Evolutionary conservation across 1,140 invertebrate species (phyloP).

Genomic region (Frieseomelitta varia): DNA sequence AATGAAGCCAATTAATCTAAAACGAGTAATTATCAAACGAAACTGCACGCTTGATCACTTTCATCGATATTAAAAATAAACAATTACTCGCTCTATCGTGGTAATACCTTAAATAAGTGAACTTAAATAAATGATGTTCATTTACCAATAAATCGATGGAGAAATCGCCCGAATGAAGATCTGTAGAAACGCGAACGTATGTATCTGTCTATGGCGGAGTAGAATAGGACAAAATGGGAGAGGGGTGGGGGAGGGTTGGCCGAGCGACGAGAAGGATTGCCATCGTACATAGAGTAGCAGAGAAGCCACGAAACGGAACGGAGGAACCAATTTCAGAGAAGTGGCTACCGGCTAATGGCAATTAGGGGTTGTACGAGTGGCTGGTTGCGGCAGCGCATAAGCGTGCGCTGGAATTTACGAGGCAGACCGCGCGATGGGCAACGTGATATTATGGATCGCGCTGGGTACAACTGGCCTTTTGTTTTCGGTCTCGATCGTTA

Average conservation of each 20-base stretch:
- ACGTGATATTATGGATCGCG: conserved; percentile 40
- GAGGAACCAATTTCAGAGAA: conserved; percentile 67
- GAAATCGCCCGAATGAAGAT: conserved; percentile 16
- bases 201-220: not conserved
- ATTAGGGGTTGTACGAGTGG: conserved; percentile 67
- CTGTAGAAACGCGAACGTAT: conserved; percentile 35
- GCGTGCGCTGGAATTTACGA: conserved; percentile 61
- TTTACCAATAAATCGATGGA: not conserved
- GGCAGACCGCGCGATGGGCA: conserved; percentile 53
- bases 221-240: too few species aligned
- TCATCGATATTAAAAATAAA: not conserved
- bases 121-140: too few species aligned
- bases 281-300: conserved; percentile 14
- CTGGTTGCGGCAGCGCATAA: conserved; percentile 60
- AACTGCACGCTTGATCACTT: not conserved
- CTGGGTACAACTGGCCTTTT: conserved; percentile 21
- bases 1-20: too few species aligned
- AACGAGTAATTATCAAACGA: too few species aligned
- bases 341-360: conserved; percentile 67
- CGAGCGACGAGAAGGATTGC: conserved; percentile 28
- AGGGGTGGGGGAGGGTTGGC: not conserved
- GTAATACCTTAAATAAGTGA: not conserved
- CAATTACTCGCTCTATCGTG: not conserved
- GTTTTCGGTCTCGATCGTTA: conserved; percentile 34
- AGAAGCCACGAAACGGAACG: conserved; percentile 47